Conservation (phyloP, 2,888 invertebrate species). For the Watsonalla binaria region DNA sequence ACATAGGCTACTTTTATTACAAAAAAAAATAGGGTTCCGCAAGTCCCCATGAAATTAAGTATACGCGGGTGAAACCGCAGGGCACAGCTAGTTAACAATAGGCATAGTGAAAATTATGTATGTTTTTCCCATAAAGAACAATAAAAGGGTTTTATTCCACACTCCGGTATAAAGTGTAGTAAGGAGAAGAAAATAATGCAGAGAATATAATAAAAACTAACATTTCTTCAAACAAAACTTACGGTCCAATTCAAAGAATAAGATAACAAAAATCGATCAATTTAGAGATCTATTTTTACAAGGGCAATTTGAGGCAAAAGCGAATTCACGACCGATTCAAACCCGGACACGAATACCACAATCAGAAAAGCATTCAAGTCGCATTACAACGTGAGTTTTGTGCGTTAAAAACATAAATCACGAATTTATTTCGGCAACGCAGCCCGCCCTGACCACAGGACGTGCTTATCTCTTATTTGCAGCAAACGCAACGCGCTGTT, state of each 20-base stretch:
- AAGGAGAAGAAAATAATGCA: too few species aligned
- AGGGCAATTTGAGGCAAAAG: constrained; percentile 18
- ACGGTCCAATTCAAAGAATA: constrained; percentile 4
- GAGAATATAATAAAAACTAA: too few species aligned
- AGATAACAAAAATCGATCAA: constrained; percentile 8
- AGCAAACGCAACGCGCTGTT: constrained; percentile 46
- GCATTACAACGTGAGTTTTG: constrained; percentile 23
- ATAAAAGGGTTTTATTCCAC: too few species aligned
- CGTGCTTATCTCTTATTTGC: constrained; percentile 75
- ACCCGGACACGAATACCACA: constrained; percentile 40
- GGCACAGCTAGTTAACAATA: too few species aligned
- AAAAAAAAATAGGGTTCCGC: too few species aligned
- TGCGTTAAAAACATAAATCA: constrained; percentile 70
- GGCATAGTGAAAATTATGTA: too few species aligned
- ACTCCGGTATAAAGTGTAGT: too few species aligned
- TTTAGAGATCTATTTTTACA: constrained; percentile 13
- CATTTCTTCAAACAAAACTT: constrained; percentile 7
- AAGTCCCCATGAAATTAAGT: too few species aligned
- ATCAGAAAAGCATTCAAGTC: constrained; percentile 31
- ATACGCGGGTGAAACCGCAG: too few species aligned
- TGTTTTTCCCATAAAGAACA: too few species aligned
- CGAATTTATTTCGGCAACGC: constrained; percentile 68
- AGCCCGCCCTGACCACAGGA: constrained; percentile 54
- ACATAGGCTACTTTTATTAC: too few species aligned
- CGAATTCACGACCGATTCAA: constrained; percentile 17